Evolutionary conservation across 2,888 invertebrate genomes (phyloP).

Genomic region (Idaea dimidiata): DNA sequence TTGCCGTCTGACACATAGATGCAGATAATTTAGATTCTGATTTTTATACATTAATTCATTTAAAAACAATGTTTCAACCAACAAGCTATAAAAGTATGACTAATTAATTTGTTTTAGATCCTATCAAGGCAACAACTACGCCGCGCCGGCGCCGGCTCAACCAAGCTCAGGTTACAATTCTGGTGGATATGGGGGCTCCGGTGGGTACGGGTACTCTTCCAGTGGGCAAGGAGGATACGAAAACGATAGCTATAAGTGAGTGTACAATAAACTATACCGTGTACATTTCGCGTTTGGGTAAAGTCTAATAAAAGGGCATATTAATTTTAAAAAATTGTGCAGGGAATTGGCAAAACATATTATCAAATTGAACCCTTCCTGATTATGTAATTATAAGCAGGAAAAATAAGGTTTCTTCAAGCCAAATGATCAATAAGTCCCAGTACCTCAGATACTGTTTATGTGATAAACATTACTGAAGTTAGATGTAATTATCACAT

Average conservation of each 20-base stretch:
- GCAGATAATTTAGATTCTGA: slow-evolving; percentile 66
- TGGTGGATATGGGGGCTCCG: slow-evolving; percentile 51
- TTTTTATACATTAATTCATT: not conserved
- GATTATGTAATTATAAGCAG: no score
- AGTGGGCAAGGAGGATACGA: slow-evolving; percentile 60
- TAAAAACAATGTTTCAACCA: not conserved
- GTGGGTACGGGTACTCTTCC: slow-evolving; percentile 66
- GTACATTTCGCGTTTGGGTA: not conserved
- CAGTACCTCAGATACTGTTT: no score
- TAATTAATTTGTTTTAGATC: not conserved
- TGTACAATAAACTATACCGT: slow-evolving; percentile 10
- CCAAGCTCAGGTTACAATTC: slow-evolving; percentile 57
- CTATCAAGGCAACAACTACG: slow-evolving; percentile 62
- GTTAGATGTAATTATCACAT: no score
- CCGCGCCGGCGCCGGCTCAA: slow-evolving; percentile 54
- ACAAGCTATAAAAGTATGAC: not conserved
- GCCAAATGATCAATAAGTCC: no score
- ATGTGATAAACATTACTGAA: no score
- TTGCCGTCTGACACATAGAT: slow-evolving; percentile 76
- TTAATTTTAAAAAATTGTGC: no score
- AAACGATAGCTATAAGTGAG: slow-evolving; percentile 67
- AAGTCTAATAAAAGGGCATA: no score
- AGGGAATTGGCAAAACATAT: no score
- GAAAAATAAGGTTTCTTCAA: no score
- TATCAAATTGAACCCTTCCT: no score